A percentile compares a stretch with the other conserved stretches of the same genome.
These are phyloP conservation scores for Phallusia fumigata DNA, from an alignment of 23 tunicate species.

Conservation along the genomic window DNA sequence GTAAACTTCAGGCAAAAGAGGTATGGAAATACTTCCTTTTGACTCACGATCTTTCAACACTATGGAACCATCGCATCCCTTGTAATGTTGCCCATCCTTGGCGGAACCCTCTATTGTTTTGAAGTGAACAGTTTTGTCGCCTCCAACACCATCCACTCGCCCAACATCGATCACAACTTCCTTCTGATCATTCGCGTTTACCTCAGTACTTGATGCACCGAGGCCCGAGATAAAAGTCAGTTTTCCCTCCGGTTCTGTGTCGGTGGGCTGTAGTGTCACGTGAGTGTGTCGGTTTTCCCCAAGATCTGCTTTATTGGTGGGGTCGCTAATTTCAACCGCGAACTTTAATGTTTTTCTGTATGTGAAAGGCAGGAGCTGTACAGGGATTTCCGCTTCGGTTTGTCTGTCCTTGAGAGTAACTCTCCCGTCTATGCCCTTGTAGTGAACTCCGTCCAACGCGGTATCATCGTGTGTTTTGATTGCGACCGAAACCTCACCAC, in stretches of 20 bases:
- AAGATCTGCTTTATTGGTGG: conserved; percentile 35
- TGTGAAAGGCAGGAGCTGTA: conserved; percentile 22
- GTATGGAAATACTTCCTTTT: conserved; percentile 23
- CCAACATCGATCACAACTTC: not conserved
- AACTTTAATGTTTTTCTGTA: conserved; percentile 26
- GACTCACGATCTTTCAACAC: conserved; percentile 39
- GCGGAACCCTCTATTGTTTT: conserved; percentile 68
- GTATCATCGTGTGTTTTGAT: conserved; percentile 29
- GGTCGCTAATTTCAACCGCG: conserved; percentile 41
- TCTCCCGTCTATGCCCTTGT: conserved; percentile 29
- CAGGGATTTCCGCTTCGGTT: conserved; percentile 21
- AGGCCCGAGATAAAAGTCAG: not conserved
- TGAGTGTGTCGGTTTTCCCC: not conserved
- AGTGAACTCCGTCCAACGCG: conserved; percentile 53
- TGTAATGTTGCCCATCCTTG: conserved; percentile 53
- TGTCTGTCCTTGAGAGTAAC: conserved; percentile 51
- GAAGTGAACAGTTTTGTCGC: conserved; percentile 42
- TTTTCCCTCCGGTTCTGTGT: conserved; percentile 2
- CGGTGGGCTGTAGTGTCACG: conserved; percentile 3
- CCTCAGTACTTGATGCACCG: too few species aligned
- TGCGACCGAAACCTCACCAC: conserved; percentile 25
- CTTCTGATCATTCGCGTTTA: conserved; percentile 6
- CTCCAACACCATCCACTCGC: conserved; percentile 51
- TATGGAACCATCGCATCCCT: conserved; percentile 35
- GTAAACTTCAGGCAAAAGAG: conserved; percentile 18